Base-by-base conservation (phyloP, 1,140 invertebrate species). In the Mesaphorura yosii region DNA sequence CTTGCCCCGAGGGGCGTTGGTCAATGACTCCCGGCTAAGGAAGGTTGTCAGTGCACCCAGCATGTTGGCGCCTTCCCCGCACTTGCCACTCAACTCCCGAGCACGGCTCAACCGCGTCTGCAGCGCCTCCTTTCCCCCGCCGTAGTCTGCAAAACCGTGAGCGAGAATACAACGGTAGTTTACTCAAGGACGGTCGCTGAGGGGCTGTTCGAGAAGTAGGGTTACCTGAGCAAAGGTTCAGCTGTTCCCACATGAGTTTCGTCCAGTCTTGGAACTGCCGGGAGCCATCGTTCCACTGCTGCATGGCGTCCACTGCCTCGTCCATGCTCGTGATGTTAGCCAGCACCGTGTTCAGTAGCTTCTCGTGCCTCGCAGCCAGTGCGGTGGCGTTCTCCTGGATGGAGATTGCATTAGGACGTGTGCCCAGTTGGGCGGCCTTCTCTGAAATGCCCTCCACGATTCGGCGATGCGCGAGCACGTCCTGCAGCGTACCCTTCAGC, bases 401-500 rank as follows among this genome's bases (percentile, higher is more conserved):
- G 63, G 82, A 77, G 3, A 70, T 67, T 12, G 58, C 55, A 58
- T 65, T 62, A 7, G 62, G 52, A 38, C 75, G 71, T 69, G 72
- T 75, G 62, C 68, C 73, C 51, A 86, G 65, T 42, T 73, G 76
- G 62, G 84, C 80, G 0, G 86, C 86, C 71, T 91, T 93, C 66
- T 94, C 88, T 5, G 83, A 82, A 1, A 92, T 78, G 53, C 82
- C 81, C 70, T 94, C 91, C 41, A 96, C 81, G 23, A 90, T 79
- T 53, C 89, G 74, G 67, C 91, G 92, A 64, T 95, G 86, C 1
- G 86, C 84, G 20, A 81, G 70, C 15, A 92, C 88, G 71, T 96
- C 92, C 74, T 94, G 89, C 25, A 88, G 75, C 37, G 81, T 73
- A 1, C 82, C 78, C 72, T 91, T 91, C 62, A 84, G 80, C 66